Evolutionary conservation across 2,888 invertebrate genomes (phyloP).

Genomic region (Tenthredo livida): DNA sequence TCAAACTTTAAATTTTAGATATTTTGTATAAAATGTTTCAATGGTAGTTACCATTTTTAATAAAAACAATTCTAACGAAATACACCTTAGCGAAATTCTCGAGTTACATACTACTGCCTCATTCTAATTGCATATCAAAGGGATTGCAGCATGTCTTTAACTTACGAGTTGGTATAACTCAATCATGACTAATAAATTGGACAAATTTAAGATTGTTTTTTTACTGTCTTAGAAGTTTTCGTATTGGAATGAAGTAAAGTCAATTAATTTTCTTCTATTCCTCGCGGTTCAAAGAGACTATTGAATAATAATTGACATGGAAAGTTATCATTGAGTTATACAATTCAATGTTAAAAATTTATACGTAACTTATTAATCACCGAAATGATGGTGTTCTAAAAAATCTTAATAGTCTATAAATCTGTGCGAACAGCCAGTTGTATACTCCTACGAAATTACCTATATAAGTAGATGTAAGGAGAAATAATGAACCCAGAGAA

Average conservation of each 20-base stretch:
- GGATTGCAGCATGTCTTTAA: not conserved
- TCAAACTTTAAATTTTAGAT: slow-evolving; percentile 18
- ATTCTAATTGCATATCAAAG: not conserved
- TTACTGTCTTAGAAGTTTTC: not conserved
- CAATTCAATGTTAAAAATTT: not conserved
- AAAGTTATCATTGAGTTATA: not conserved
- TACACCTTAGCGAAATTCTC: not conserved
- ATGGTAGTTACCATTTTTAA: slow-evolving; percentile 35
- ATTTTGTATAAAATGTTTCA: slow-evolving; percentile 45
- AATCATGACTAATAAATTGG: not conserved
- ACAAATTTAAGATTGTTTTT: not conserved
- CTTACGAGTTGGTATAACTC: not conserved
- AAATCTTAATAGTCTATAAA: not conserved
- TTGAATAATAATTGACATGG: not conserved
- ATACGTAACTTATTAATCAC: not conserved
- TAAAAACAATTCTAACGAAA: slow-evolving; percentile 36
- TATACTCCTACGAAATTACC: not conserved
- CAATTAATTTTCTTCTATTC: not conserved
- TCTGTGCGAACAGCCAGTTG: not conserved
- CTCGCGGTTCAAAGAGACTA: not conserved
- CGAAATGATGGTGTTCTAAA: not conserved
- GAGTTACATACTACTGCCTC: not conserved
- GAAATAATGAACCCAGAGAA: not conserved
- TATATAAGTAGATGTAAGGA: not conserved
- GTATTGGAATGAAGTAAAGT: not conserved